A percentile compares a stretch with the other conserved stretches of the same genome.
These are phyloP conservation scores for Zosterops lateralis DNA, from an alignment of 2,113 vertebrate genomes.

Conservation along the genomic window DNA sequence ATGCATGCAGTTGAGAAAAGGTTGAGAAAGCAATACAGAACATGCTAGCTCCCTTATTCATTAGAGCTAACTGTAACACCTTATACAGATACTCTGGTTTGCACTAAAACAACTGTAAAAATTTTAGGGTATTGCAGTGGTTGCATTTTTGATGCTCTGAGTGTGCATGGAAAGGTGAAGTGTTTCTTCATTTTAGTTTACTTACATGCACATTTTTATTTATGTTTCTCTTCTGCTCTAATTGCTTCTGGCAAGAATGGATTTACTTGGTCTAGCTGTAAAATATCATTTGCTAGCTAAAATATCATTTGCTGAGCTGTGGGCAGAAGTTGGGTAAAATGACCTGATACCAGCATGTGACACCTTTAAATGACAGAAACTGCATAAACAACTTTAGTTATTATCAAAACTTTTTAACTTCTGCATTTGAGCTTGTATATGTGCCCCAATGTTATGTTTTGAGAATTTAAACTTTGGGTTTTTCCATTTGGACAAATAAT, in stretches of 20 bases:
- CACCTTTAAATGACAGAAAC: background rate
- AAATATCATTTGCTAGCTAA: background rate
- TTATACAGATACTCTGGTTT: background rate
- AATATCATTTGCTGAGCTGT: background rate
- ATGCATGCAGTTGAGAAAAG: background rate
- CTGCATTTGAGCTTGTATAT: background rate
- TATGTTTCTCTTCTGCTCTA: background rate
- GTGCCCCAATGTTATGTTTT: background rate
- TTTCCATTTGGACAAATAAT: background rate
- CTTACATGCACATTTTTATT: background rate
- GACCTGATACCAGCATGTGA: rapidly evolving
- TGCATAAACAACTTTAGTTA: background rate
- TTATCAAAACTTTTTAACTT: background rate
- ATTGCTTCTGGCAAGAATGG: background rate
- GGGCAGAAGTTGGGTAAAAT: background rate
- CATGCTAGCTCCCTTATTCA: background rate
- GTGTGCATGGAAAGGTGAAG: rapidly evolving
- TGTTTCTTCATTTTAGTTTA: background rate
- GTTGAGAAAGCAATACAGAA: background rate
- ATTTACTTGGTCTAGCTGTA: background rate
- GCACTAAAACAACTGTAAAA: background rate
- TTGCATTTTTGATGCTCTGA: background rate
- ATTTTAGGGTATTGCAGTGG: too few species aligned
- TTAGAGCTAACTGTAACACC: background rate
- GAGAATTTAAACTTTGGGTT: background rate